Base-by-base conservation (phyloP, 2,888 invertebrate species). In the Cancer borealis region DNA sequence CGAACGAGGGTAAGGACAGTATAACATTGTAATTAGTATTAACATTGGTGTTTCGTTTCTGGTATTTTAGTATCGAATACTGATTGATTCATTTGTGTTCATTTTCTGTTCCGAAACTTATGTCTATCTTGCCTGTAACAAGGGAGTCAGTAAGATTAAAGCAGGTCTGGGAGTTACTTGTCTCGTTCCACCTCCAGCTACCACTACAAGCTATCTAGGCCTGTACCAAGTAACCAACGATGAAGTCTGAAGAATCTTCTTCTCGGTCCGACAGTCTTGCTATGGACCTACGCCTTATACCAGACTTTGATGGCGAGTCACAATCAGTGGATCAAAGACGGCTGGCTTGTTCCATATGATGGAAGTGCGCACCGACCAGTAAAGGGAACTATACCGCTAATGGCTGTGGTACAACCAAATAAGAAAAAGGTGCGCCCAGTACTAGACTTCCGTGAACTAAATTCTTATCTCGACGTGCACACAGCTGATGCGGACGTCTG, bases 401-500 rank as follows among this genome's bases (percentile, higher is more conserved):
- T 93, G 91, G 93, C 91, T n/a, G 91, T 93, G 6, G 54, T 79
- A 46, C 93, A 93, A n/a, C 46, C 14, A 21, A 73, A 93, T 12
- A 90, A 90, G 66, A 46, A 84, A 17, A 89, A 73, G 45, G 92
- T 93, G 39, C 88, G 60, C 26, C 92, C 66, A 3, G 66, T 93
- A 17, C 66, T 93, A 1, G 88, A 93, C 45, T 93, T 93, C n/a
- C 88, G 88, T 4, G 92, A 93, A 66, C 45, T 88, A 1, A 93
- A 93, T 8, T 1, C 21, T 26, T n/a, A 88, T n/a, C 30, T 93
- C 21, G 88, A 88, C 8, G 2, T 46, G 17, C 88, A 88, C 66
- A 93, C 92, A 66, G 92, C 88, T 4, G 88, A 93, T n/a, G 87
- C 39, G 26, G 92, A 92, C 30, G 92, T 88, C 39, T 92, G 88